phyloP scores from a whole-genome alignment of 1,140 invertebrate species.

The Tribolium madens region DNA sequence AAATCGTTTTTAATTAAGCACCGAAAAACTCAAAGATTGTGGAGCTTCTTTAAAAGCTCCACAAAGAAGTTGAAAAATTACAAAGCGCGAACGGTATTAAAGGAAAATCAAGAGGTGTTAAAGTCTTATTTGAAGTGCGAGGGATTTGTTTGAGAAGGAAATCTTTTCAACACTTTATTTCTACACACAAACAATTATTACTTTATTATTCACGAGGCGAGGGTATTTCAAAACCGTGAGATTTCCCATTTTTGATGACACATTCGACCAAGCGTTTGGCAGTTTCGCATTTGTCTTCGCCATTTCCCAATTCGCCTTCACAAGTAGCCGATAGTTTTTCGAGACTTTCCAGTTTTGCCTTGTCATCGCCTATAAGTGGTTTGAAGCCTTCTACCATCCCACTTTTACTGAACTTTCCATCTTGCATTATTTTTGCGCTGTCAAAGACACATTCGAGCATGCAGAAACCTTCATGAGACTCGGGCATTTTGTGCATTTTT shows the following conservation, averaged over 20 bases:
- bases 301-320: slow-evolving; percentile 54
- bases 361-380: slow-evolving; percentile 50
- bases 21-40: slow-evolving; percentile 34
- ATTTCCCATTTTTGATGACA: slow-evolving; percentile 52
- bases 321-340: slow-evolving; percentile 52
- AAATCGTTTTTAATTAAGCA: slow-evolving; percentile 52
- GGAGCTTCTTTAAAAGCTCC: slow-evolving; percentile 33
- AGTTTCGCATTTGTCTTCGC: slow-evolving; percentile 49
- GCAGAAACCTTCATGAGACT: slow-evolving; percentile 57
- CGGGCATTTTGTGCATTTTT: slow-evolving; percentile 51
- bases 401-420: slow-evolving; percentile 57
- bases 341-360: slow-evolving; percentile 49
- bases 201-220: slow-evolving; percentile 5
- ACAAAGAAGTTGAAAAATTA: slow-evolving; percentile 52
- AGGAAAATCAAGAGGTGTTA: slow-evolving; percentile 52
- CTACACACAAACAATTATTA: slow-evolving; percentile 31
- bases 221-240: slow-evolving; percentile 36
- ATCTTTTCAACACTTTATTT: slow-evolving; percentile 7
- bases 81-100: slow-evolving; percentile 51
- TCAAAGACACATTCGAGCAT: slow-evolving; percentile 58
- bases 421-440: slow-evolving; percentile 52
- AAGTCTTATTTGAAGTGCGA: slow-evolving; percentile 42
- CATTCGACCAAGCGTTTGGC: slow-evolving; percentile 56
- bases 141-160: slow-evolving; percentile 43
- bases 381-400: slow-evolving; percentile 51